Percentiles rank a stretch among this genome's conserved stretches.
These are phyloP conservation scores for Lepus oiostolus DNA, from an alignment of 2,797 vertebrate genomes.

Conservation along the genomic window DNA sequence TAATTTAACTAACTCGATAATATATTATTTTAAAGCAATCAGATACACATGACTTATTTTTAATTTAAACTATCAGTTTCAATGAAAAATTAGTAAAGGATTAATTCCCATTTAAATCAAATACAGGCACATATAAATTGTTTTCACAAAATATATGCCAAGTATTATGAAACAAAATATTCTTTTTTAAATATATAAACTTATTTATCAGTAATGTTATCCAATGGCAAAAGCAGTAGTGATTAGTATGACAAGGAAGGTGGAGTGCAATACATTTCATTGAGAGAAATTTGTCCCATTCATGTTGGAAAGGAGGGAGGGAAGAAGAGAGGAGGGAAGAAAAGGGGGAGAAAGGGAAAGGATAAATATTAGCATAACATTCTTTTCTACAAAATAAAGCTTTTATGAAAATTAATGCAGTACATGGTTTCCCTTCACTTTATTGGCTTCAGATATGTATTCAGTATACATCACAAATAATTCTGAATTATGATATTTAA, in stretches of 20 bases:
- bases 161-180: background rate
- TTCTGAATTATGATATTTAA: background rate
- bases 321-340: accelerated
- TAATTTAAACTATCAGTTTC: constrained; percentile 24
- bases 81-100: background rate
- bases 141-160: background rate
- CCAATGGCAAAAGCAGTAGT: background rate
- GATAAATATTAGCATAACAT: background rate
- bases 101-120: background rate
- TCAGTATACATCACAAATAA: background rate
- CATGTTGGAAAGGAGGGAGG: background rate
- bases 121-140: background rate
- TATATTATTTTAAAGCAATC: background rate
- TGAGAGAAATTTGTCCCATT: background rate
- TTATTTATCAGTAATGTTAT: constrained; percentile 47
- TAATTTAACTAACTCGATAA: background rate
- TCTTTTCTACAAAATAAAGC: background rate
- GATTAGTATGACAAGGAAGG: background rate
- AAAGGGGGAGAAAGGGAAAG: background rate
- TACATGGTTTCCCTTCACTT: background rate
- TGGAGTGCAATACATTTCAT: constrained; percentile 30
- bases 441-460: background rate
- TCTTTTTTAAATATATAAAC: background rate
- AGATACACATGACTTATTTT: background rate
- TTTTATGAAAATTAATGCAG: background rate